Percentiles rank a stretch among this genome's conserved stretches.
Evolutionary conservation across 2,888 invertebrate genomes (phyloP).

Genomic region (Octodonta nipae): DNA sequence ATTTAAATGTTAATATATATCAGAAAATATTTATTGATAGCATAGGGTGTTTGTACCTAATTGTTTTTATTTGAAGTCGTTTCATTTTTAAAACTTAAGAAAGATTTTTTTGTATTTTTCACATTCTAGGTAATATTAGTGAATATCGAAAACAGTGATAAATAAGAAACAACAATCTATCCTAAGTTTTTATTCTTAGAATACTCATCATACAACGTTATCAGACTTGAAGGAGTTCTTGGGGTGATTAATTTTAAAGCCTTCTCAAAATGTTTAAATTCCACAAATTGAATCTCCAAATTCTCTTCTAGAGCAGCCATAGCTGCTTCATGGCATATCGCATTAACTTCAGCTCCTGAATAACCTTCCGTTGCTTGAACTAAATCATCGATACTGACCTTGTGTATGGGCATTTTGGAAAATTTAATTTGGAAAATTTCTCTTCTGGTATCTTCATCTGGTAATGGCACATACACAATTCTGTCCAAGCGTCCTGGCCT

Average conservation of each 20-base stretch:
- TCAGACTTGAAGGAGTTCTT: conserved; percentile 56
- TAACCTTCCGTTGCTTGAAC: conserved; percentile 62
- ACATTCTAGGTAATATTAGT: no score
- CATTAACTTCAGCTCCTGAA: conserved; percentile 87
- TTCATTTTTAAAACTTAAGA: no score
- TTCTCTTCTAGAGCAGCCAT: conserved; percentile 68
- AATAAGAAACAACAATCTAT: no score
- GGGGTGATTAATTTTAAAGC: conserved; percentile 62
- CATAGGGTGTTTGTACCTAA: no score
- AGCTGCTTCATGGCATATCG: conserved; percentile 86
- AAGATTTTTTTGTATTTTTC: no score
- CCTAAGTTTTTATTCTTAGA: conserved; percentile 27
- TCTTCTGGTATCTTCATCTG: conserved; percentile 61
- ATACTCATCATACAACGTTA: conserved; percentile 62
- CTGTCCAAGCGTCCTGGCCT: conserved; percentile 84
- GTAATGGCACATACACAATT: conserved; percentile 84
- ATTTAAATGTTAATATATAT: no score
- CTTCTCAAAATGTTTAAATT: conserved; percentile 55
- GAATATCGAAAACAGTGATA: no score
- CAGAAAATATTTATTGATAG: no score
- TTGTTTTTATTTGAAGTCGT: no score
- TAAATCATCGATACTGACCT: background rate
- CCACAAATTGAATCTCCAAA: conserved; percentile 48
- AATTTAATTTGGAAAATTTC: conserved; percentile 75
- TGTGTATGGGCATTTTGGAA: conserved; percentile 51